A percentile compares a stretch with the other conserved stretches of the same genome.
Conservation (phyloP, 1,140 invertebrate species). For the Holotrichia oblita region DNA sequence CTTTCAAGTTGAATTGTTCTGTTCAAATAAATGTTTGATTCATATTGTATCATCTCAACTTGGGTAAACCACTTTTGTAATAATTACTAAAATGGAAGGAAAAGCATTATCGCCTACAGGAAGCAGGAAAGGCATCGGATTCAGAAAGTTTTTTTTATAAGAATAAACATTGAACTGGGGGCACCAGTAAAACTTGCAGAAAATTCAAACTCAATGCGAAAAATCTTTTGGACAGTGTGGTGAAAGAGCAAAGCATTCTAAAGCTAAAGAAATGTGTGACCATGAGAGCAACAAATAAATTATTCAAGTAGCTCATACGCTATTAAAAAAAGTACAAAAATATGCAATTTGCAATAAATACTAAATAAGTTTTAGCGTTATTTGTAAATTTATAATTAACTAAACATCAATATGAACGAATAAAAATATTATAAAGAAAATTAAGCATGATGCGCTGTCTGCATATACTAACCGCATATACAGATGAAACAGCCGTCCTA, state of each 20-base stretch:
- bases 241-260: constrained; percentile 10
- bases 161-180: too few species aligned
- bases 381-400: neutral
- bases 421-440: neutral
- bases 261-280: constrained; percentile 23
- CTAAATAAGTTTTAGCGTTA: neutral
- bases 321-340: neutral
- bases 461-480: too few species aligned
- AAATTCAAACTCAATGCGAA: neutral
- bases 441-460: neutral
- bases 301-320: neutral
- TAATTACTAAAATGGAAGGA: too few species aligned
- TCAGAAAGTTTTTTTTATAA: too few species aligned
- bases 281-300: neutral
- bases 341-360: neutral
- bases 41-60: too few species aligned
- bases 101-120: too few species aligned
- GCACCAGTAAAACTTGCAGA: neutral
- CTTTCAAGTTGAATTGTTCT: too few species aligned
- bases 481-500: too few species aligned
- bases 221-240: neutral
- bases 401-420: constrained; percentile 25
- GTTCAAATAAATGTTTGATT: too few species aligned
- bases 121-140: too few species aligned
- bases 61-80: too few species aligned